Conservation (phyloP, 1,140 invertebrate genomes). For the Philopotamus ludificatus region DNA sequence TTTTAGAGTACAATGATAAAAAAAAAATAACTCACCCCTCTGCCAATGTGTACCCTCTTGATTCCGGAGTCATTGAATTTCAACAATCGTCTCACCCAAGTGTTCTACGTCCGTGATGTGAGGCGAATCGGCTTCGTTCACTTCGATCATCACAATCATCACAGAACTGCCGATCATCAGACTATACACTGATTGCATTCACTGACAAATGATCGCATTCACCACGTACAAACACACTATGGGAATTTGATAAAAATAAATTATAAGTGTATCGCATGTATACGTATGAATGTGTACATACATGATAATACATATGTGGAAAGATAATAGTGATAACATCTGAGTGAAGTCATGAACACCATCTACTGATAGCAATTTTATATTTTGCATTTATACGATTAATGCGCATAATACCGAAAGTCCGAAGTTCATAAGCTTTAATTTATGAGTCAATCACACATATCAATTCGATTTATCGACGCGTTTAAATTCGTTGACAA, state of each 20-base stretch:
- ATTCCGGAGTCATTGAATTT: conserved; percentile 29
- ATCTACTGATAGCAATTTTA: too few species aligned
- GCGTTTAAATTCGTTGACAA: too few species aligned
- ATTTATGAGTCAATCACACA: too few species aligned
- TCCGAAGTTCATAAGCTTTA: too few species aligned
- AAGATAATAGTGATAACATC: too few species aligned
- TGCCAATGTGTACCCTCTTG: conserved; percentile 16
- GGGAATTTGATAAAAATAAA: not conserved
- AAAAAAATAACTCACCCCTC: conserved; percentile 22
- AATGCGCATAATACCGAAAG: too few species aligned
- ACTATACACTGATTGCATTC: not conserved
- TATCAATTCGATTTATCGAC: too few species aligned
- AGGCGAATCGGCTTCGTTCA: not conserved
- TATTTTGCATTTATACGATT: too few species aligned
- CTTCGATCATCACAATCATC: not conserved
- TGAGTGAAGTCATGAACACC: too few species aligned
- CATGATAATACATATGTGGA: not conserved
- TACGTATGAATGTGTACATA: not conserved
- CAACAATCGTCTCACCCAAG: not conserved
- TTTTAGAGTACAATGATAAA: too few species aligned
- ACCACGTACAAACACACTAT: not conserved
- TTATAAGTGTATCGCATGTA: not conserved
- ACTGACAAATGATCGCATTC: not conserved
- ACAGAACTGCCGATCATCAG: not conserved
- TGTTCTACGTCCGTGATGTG: not conserved